Percentiles rank a stretch among this genome's conserved stretches.
Conservation (phyloP, 2,888 invertebrate species). For the Mechanitis mazaeus region DNA sequence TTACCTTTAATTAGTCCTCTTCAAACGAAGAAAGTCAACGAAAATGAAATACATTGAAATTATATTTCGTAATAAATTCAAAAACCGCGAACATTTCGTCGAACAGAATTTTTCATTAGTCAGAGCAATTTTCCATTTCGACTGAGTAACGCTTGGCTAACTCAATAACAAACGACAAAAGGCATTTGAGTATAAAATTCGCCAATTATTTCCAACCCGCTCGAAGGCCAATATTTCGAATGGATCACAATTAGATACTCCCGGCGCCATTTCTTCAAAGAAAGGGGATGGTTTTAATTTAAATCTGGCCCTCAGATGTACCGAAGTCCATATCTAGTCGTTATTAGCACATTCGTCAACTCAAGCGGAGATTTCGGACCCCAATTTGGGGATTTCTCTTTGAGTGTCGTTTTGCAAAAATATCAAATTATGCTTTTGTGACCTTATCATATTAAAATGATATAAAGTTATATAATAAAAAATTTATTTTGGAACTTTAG, state of each 20-base stretch:
- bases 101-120: constrained; percentile 43
- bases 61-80: constrained; percentile 22
- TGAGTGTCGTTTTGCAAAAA: constrained; percentile 9
- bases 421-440: constrained; percentile 1
- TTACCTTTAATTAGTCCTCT: constrained; percentile 9
- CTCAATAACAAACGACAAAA: constrained; percentile 59
- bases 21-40: constrained; percentile 10
- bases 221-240: constrained; percentile 52
- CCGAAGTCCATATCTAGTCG: constrained; percentile 29
- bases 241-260: constrained; percentile 65
- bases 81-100: constrained; percentile 26
- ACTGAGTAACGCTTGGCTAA: constrained; percentile 44
- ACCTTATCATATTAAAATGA: not conserved
- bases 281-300: constrained; percentile 64
- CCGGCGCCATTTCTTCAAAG: constrained; percentile 56
- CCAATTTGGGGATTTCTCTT: constrained; percentile 17
- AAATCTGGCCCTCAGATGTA: constrained; percentile 49
- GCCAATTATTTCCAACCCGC: constrained; percentile 59
- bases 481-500: no score
- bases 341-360: constrained; percentile 40
- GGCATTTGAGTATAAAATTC: constrained; percentile 62
- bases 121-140: constrained; percentile 47
- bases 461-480: no score
- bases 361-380: constrained; percentile 32
- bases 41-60: constrained; percentile 8